Conservation (phyloP, 2,888 invertebrate species). For the Xestia xanthographa region DNA sequence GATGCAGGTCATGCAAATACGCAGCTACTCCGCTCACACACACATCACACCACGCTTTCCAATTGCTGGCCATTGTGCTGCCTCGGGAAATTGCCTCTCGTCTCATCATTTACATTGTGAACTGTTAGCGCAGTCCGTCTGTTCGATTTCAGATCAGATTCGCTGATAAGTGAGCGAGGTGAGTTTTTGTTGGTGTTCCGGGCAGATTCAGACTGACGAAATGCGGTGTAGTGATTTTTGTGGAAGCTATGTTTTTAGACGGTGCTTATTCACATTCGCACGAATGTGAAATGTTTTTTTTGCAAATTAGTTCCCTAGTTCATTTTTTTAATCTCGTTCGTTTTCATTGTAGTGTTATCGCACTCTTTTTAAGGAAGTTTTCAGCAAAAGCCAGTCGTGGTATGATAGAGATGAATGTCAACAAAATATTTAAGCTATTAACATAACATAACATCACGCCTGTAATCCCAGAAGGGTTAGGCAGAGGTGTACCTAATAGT, state of each 20-base stretch:
- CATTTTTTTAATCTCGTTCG: neutral
- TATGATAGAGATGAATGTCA: neutral
- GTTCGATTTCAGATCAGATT: constrained; percentile 57
- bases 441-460: neutral
- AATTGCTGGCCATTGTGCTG: constrained; percentile 73
- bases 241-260: constrained; percentile 2
- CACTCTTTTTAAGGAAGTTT: neutral
- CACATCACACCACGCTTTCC: constrained; percentile 80
- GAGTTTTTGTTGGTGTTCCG: constrained; percentile 48
- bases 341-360: neutral
- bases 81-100: constrained; percentile 67
- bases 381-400: neutral
- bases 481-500: neutral
- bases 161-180: constrained; percentile 39
- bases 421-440: neutral
- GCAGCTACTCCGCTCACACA: constrained; percentile 75
- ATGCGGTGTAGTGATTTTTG: constrained; percentile 25
- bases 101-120: constrained; percentile 66
- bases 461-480: neutral
- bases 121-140: constrained; percentile 56
- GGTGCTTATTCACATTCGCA: neutral
- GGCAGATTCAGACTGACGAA: constrained; percentile 9
- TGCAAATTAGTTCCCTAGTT: too few species aligned
- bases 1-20: constrained; percentile 83
- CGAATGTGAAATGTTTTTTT: neutral